Conservation (phyloP, 2,888 invertebrate genomes). For the Amphipyra tragopoginis region DNA sequence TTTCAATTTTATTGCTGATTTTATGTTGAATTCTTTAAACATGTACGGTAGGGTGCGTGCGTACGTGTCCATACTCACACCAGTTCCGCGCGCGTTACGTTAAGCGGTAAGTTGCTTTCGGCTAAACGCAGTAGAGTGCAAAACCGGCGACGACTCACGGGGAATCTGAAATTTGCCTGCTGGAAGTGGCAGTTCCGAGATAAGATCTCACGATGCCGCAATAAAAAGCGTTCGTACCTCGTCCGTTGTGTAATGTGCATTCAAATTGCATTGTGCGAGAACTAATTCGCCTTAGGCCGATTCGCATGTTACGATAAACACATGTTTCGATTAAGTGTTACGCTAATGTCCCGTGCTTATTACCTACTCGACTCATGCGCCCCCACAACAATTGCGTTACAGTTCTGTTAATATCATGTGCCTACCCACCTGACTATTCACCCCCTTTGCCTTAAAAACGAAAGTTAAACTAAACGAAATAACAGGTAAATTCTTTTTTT, state of each 20-base stretch:
- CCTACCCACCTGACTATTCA: slow-evolving; percentile 33
- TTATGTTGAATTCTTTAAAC: slow-evolving; percentile 89
- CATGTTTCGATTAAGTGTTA: slow-evolving; percentile 87
- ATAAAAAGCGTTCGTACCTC: slow-evolving; percentile 89
- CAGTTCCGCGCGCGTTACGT: slow-evolving; percentile 56
- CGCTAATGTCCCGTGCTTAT: slow-evolving; percentile 77
- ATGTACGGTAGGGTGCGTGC: slow-evolving; percentile 81
- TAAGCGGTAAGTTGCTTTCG: slow-evolving; percentile 73
- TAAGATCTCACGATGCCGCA: slow-evolving; percentile 90
- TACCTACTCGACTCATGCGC: slow-evolving; percentile 69
- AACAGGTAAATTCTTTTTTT: slow-evolving; percentile 3
- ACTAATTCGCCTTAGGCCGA: slow-evolving; percentile 90
- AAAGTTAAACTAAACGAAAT: slow-evolving; percentile 30
- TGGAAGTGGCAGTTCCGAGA: slow-evolving; percentile 90
- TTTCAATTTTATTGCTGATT: slow-evolving; percentile 90
- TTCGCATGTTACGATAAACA: slow-evolving; percentile 89
- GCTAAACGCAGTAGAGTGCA: slow-evolving; percentile 75
- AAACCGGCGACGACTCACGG: slow-evolving; percentile 68
- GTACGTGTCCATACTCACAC: slow-evolving; percentile 80
- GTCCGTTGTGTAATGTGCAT: slow-evolving; percentile 90
- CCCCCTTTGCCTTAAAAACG: slow-evolving; percentile 24
- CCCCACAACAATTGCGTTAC: slow-evolving; percentile 64
- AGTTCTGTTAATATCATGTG: slow-evolving; percentile 38
- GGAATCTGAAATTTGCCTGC: slow-evolving; percentile 89
- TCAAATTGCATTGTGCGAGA: slow-evolving; percentile 90